These are phyloP conservation scores for Pterocles gutturalis DNA, from an alignment of 2,113 vertebrate genomes.

Conservation along the genomic window DNA sequence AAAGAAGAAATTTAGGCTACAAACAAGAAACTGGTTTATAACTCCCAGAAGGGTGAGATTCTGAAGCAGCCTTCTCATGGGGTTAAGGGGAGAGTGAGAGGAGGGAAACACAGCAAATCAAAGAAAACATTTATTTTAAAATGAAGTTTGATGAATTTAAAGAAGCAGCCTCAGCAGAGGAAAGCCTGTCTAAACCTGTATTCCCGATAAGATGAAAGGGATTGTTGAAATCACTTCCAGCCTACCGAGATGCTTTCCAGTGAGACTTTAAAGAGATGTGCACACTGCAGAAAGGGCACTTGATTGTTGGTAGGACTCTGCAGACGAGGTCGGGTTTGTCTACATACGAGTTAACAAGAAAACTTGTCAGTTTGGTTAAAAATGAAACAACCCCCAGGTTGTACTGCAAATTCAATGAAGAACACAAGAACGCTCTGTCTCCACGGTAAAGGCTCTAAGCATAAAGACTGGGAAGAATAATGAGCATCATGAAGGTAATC, in stretches of 20 bases:
- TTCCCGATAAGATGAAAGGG: neutral
- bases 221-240: neutral
- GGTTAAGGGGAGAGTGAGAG: neutral
- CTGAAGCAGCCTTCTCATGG: neutral
- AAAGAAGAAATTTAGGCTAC: neutral
- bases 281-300: neutral
- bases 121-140: neutral
- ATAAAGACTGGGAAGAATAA: conserved; percentile 1
- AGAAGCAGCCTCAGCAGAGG: neutral
- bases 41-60: neutral
- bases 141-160: neutral
- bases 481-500: neutral
- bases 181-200: neutral
- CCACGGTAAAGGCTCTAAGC: neutral
- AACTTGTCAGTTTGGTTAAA: neutral
- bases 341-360: neutral
- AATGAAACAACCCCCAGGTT: neutral
- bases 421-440: neutral
- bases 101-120: neutral
- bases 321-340: neutral
- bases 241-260: neutral
- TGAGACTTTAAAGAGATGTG: neutral
- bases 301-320: neutral
- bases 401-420: neutral
- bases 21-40: conserved; percentile 31